Evolutionary conservation across 2,797 vertebrate genomes (phyloP), one percentile per base, ranked within the genome.

Genomic region (Eremophila alpestris): DNA sequence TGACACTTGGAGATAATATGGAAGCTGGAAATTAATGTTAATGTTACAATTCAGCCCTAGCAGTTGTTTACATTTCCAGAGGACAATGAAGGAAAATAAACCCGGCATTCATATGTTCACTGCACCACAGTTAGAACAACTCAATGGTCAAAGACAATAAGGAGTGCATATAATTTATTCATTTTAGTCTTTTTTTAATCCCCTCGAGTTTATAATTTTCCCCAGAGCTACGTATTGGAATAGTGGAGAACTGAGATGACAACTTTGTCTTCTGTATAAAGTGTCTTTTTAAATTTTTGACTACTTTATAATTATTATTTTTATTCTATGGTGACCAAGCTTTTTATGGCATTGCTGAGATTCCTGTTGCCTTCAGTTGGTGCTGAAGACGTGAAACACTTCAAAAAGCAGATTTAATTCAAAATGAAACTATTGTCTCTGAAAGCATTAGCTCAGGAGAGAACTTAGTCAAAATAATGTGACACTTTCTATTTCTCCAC

Each of bases 381-480:
- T 29, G 29, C 34, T 87, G 58, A 87, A 64, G 29, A 45, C 17
- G 5, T 68, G 82, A 70, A 87, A 54, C 29, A 32, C 13, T 76
- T 74, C 68, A 87, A 64, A 74, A 90, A 77, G 0, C 12, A 56
- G 40, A 65, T 95, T 90, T 54, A 92, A 81, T 87, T 91, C 30
- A 74, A 92, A 93, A 51, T 45, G 13, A 71, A 91, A 14, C 49
- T 38, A 9, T 10, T 52, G 46, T 45, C 59, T 71, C 52, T 78
- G 58, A 73, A 87, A 79, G 26, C 10, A 38, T 88, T 91, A 73
- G 55, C 65, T 78, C 34, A 45, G 64, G n/a, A 83, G 46, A 74
- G 32, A 89, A 23, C 22, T 93, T 70, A 62, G 15, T 90, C 71
- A 94, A 83, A 92, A 78, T 89, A 85, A 92, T 56, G 63, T 81